Percentiles rank a stretch among this genome's conserved stretches.
Conservation (phyloP, 2,113 vertebrate genomes). For the Bubalus kerabau region DNA sequence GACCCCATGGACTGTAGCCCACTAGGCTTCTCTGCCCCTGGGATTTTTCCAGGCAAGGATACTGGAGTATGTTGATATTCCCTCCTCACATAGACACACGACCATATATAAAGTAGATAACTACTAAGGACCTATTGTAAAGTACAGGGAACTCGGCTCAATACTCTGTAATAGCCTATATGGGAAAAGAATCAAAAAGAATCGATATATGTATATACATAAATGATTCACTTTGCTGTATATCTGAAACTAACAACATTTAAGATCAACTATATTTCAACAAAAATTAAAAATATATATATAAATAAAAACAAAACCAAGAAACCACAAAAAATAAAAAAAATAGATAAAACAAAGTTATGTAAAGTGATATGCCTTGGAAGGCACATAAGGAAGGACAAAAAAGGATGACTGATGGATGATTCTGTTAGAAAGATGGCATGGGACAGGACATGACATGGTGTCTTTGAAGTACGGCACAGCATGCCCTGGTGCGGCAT, state of each 20-base stretch:
- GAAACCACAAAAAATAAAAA: background rate
- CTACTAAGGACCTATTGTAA: background rate
- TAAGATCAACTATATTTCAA: background rate
- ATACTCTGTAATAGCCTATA: background rate
- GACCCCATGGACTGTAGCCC: background rate
- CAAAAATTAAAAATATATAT: background rate
- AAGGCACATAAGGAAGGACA: background rate
- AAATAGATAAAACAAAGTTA: background rate
- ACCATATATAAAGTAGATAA: background rate
- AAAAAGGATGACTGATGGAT: background rate
- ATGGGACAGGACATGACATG: background rate
- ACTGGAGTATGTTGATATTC: background rate
- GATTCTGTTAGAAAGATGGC: background rate
- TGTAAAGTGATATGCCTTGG: background rate
- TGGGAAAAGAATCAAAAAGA: background rate
- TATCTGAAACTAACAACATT: background rate
- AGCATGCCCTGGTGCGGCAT: too few species aligned
- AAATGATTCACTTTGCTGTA: background rate
- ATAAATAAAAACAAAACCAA: background rate
- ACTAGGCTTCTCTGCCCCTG: background rate
- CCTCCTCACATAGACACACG: background rate
- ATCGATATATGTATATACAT: background rate
- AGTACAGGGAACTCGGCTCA: background rate
- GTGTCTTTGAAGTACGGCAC: background rate
- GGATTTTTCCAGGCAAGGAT: background rate